Evolutionary conservation across 2,888 invertebrate species (phyloP), one percentile per base, ranked within the genome.

Genomic region (Chirona hameri): DNA sequence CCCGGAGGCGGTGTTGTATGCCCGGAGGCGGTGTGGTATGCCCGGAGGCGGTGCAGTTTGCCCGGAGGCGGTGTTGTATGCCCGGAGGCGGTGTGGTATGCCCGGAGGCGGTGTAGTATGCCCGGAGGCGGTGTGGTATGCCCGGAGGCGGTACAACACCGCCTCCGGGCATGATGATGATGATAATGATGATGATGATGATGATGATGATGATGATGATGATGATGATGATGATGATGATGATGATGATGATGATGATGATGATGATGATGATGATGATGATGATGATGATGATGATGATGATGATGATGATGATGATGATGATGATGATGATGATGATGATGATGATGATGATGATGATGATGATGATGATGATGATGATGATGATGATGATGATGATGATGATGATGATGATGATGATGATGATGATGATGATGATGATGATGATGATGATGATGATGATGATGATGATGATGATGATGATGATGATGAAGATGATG

Each of bases 361-460:
- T 65, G n/a, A 65, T 65, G n/a, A 65, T 65, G n/a, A 65, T 65
- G n/a, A 65, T 65, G n/a, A 65, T 65, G n/a, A 65, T 65, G n/a
- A 65, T 65, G n/a, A 65, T 65, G n/a, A 65, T 65, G n/a, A 65
- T 65, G n/a, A 65, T 65, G n/a, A 65, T 65, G n/a, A 65, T 65
- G n/a, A 65, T 65, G n/a, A 65, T 65, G n/a, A 65, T 65, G n/a
- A 65, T 65, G n/a, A 65, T 65, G n/a, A 65, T 65, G n/a, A 65
- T 65, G n/a, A 65, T 65, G n/a, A 65, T 65, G 65, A 65, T 65
- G n/a, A 65, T 65, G n/a, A 65, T 65, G n/a, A 65, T 65, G n/a
- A 21, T 65, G n/a, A 65, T 65, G n/a, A 65, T 65, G n/a, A n/a
- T n/a, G n/a, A n/a, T n/a, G n/a, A n/a, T n/a, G n/a, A n/a, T n/a